Percentiles rank a stretch among this genome's conserved stretches.
Conservation (phyloP, 64 coral and sea anemone species). For the Stylophora pistillata region DNA sequence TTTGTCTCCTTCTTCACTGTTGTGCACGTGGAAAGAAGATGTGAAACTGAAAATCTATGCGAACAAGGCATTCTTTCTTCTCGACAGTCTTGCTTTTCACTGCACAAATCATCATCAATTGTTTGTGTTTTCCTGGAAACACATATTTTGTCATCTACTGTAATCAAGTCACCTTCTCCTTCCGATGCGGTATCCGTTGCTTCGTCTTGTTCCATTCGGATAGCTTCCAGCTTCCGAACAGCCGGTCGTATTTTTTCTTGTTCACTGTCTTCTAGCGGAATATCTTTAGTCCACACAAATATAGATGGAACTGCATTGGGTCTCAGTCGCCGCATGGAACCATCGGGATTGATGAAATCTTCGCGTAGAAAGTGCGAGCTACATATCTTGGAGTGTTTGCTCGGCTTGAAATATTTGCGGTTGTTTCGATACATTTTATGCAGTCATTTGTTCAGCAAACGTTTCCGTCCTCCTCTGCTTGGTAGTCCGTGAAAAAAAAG, state of each 20-base stretch:
- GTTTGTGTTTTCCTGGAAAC: too few species aligned
- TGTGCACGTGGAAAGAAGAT: conserved; percentile 63
- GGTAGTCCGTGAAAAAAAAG: conserved; percentile 45
- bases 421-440: conserved; percentile 63
- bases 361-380: conserved; percentile 48
- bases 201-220: conserved; percentile 31
- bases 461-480: conserved; percentile 40
- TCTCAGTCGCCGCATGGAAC: conserved; percentile 47
- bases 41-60: conserved; percentile 48
- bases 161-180: conserved; percentile 10
- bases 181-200: conserved; percentile 60
- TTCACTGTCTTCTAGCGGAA: neutral
- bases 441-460: too few species aligned
- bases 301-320: conserved; percentile 49
- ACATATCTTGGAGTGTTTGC: conserved; percentile 54
- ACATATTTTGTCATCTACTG: too few species aligned
- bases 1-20: conserved; percentile 53
- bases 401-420: conserved; percentile 48
- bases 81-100: too few species aligned
- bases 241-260: too few species aligned
- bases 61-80: too few species aligned
- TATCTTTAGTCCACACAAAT: conserved; percentile 60
- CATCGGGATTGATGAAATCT: conserved; percentile 49
- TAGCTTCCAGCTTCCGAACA: neutral
- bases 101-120: too few species aligned